Evolutionary conservation across 1,140 invertebrate species (phyloP), one percentile per base, ranked within the genome.

Genomic region (Procambarus virginalis): DNA sequence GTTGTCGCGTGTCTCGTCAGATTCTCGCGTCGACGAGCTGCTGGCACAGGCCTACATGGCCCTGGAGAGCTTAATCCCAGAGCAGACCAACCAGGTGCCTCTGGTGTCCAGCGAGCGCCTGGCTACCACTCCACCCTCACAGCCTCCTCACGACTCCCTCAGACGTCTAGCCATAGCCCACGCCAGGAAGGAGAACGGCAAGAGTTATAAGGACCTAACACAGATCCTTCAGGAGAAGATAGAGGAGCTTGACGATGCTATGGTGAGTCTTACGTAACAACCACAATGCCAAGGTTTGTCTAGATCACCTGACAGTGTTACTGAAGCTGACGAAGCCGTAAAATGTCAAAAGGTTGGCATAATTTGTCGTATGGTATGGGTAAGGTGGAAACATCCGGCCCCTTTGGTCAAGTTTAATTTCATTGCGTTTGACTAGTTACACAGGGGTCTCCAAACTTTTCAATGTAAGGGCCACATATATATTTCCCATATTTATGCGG

Each of bases 201-300:
- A 91, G 81, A 86, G 85, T 55, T 92, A 88, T 75, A 91, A 91
- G 78, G 91, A 85, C 76, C 80, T 91, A 46, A 83, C 79, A 73
- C 85, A 84, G 81, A 91, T 93, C 89, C 89, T 92, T 68, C 80
- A 92, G 83, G 75, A 93, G 91, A 92, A 92, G 80, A 92, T 92
- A 49, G 85, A 92, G 84, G 91, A 92, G 46, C 89, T 92, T 48
- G 90, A 90, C 20, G 84, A 85, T 75, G 89, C 91, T 45, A 55
- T 92, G 91, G 91, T 92, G 76, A 92, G 91, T 86, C 0, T 45
- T 10, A 10, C 6, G 34, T 34, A 34, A 34, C 34, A 34, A 34
- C 34, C 34, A 17, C 73, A 46, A 12, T 1, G 34, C 34, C 34
- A 70, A 17, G 3, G 76, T 9, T 20, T 8, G 0, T 45, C 34